Conservation (phyloP, 2,797 vertebrate genomes). For the Sarcoramphus papa region DNA sequence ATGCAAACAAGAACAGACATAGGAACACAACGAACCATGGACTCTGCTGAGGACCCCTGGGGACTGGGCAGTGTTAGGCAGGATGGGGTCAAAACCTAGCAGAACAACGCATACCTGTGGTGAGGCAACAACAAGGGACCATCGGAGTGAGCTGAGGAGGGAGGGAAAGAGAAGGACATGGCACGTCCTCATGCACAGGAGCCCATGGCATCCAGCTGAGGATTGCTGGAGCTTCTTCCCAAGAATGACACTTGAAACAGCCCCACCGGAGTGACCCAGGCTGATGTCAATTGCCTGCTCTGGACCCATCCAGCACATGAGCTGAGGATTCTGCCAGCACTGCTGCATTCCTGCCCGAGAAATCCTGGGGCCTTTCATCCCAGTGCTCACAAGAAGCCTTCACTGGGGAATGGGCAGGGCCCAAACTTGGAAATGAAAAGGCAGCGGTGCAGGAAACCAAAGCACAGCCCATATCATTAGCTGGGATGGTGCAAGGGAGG, state of each 20-base stretch:
- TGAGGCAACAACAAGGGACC: no score
- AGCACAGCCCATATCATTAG: background rate
- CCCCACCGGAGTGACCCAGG: no score
- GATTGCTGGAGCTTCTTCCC: background rate
- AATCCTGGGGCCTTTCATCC: background rate
- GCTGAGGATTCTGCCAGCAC: background rate
- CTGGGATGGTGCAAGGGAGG: background rate
- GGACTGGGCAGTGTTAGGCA: background rate
- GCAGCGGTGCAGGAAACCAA: background rate
- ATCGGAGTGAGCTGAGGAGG: background rate
- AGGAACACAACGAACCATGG: background rate
- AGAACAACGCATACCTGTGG: background rate
- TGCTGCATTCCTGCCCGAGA: background rate
- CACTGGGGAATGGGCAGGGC: background rate
- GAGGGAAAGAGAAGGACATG: no score
- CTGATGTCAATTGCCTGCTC: background rate
- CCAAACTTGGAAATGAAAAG: background rate
- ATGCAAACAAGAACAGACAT: background rate
- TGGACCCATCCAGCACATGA: background rate
- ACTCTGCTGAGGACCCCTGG: background rate
- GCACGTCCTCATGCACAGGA: fast-evolving
- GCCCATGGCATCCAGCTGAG: background rate
- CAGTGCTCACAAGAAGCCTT: background rate
- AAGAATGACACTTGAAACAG: background rate
- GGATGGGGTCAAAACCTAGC: no score